A percentile compares a stretch with the other conserved stretches of the same genome.
Evolutionary conservation across 2,113 vertebrate genomes (phyloP).

Genomic region (Ciconia maguari): DNA sequence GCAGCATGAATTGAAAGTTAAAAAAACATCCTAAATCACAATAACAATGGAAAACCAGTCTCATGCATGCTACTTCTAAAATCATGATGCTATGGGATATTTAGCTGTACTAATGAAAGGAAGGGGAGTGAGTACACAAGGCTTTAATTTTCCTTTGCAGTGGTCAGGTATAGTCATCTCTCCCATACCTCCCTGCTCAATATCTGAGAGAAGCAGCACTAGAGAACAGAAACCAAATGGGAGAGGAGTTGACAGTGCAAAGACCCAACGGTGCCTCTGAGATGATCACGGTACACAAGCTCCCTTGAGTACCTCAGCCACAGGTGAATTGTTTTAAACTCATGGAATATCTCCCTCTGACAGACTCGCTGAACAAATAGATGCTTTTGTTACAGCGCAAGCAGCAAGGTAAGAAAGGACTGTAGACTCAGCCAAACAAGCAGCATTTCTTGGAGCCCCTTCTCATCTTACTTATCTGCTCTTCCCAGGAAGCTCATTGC

Average conservation of each 20-base stretch:
- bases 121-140: neutral
- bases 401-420: neutral
- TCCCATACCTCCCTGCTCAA: neutral
- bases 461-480: neutral
- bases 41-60: neutral
- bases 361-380: neutral
- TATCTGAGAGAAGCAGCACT: neutral
- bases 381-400: neutral
- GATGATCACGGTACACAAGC: neutral
- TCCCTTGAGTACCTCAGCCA: neutral
- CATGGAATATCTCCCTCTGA: neutral
- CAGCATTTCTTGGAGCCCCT: neutral
- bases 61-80: neutral
- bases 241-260: neutral
- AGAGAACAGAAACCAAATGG: neutral
- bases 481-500: neutral
- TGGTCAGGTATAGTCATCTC: neutral
- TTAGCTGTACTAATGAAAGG: neutral
- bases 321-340: neutral
- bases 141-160: neutral
- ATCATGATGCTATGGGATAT: neutral
- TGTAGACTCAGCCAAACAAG: neutral
- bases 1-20: neutral
- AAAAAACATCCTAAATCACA: neutral
- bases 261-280: neutral